These are phyloP conservation scores for Hydropsyche betteni DNA, from an alignment of 2,888 invertebrate genomes.

Conservation along the genomic window DNA sequence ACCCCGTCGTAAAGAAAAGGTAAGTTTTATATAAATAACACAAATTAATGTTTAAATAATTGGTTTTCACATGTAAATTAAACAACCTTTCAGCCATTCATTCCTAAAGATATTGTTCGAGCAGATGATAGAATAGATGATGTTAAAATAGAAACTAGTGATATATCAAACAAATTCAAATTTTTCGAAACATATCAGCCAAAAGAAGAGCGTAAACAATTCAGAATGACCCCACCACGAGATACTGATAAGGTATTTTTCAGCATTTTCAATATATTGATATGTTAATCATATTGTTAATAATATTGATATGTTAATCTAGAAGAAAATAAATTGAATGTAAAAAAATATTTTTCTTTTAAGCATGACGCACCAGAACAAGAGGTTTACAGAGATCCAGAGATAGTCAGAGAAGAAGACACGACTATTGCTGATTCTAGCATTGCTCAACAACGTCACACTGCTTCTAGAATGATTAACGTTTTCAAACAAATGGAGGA, in stretches of 20 bases:
- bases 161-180: conserved; percentile 86
- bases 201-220: conserved; percentile 74
- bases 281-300: no score
- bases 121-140: conserved; percentile 79
- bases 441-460: conserved; percentile 69
- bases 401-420: conserved; percentile 73
- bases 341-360: conserved; percentile 34
- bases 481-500: conserved; percentile 92
- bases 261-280: not conserved
- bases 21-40: conserved; percentile 54
- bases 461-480: conserved; percentile 85
- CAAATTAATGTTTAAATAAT: conserved; percentile 9
- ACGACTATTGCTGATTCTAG: conserved; percentile 63
- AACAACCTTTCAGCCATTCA: conserved; percentile 64
- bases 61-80: conserved; percentile 54
- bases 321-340: not conserved
- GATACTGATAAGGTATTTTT: conserved; percentile 66
- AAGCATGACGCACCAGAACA: conserved; percentile 75
- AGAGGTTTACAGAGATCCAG: conserved; percentile 77
- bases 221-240: conserved; percentile 89
- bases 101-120: conserved; percentile 76
- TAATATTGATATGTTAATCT: no score
- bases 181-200: conserved; percentile 90
- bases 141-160: conserved; percentile 80
- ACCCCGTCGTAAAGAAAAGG: conserved; percentile 67